phyloP scores from a whole-genome alignment of 2,113 vertebrate genomes.

The Emydocephalus ijimae region DNA sequence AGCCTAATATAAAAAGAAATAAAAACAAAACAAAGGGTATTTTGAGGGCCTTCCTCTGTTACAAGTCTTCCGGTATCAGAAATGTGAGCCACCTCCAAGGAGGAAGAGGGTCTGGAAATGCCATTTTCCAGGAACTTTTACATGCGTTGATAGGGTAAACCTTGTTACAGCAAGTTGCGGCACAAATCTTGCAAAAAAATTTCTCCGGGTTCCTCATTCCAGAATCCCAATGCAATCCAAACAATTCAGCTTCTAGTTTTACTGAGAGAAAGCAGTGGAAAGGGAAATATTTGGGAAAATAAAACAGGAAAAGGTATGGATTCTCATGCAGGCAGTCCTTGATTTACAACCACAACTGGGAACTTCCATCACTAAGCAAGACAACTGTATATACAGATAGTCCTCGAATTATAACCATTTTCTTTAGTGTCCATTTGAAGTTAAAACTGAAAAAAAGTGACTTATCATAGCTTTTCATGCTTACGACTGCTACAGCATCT shows the following conservation, averaged over 20 bases:
- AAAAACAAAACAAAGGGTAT: not conserved
- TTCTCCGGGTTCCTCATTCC: no score
- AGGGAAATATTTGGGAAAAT: not conserved
- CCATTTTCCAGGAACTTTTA: rapidly evolving
- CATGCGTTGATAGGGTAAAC: conserved; percentile 39
- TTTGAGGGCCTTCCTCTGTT: not conserved
- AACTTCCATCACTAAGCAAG: not conserved
- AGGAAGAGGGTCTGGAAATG: not conserved
- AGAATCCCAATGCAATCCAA: not conserved
- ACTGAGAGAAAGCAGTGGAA: not conserved
- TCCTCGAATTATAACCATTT: not conserved
- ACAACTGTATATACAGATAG: not conserved
- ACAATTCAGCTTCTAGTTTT: not conserved
- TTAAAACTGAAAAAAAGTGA: not conserved
- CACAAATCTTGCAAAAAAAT: rapidly evolving
- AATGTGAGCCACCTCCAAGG: not conserved
- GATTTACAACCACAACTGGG: not conserved
- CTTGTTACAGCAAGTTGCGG: not conserved
- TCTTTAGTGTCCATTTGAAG: not conserved
- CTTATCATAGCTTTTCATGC: not conserved
- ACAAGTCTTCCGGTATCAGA: not conserved
- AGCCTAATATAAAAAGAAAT: not conserved
- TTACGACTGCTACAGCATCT: not conserved
- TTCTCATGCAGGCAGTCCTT: not conserved
- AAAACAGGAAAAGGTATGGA: not conserved